phyloP scores from a whole-genome alignment of 2,797 vertebrate species.

The Molossus alvarezi region DNA sequence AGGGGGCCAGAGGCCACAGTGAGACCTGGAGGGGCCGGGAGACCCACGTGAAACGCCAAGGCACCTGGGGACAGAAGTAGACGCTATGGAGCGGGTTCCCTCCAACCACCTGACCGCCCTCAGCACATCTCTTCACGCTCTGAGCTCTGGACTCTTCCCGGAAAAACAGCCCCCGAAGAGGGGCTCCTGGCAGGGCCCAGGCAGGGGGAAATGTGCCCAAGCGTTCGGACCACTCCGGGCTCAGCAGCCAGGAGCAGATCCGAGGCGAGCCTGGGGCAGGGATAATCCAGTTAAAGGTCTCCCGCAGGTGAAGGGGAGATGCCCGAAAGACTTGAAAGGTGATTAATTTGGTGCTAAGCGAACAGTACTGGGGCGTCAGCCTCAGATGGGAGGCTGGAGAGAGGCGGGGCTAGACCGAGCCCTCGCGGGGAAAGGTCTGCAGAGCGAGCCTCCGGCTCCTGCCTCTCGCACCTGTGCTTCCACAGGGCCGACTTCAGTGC shows the following conservation, averaged over 20 bases:
- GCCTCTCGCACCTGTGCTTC: too few relatives aligned
- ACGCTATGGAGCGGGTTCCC: rapidly evolving
- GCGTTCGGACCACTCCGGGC: neutral
- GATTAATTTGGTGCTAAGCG: neutral
- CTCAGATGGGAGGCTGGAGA: neutral
- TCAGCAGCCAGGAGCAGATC: rapidly evolving
- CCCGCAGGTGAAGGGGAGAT: neutral
- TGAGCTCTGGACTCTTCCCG: too few relatives aligned
- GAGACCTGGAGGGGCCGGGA: rapidly evolving
- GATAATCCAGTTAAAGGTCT: neutral
- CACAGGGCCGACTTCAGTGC: too few relatives aligned
- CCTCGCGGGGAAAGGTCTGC: neutral
- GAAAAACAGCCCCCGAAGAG: too few relatives aligned
- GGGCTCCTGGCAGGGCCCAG: neutral
- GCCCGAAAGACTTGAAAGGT: neutral
- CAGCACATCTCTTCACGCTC: too few relatives aligned
- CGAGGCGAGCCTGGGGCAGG: neutral
- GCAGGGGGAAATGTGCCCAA: too few relatives aligned
- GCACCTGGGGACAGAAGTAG: rapidly evolving
- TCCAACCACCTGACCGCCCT: neutral
- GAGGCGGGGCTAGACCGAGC: neutral
- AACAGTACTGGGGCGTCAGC: neutral
- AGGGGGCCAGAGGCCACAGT: neutral
- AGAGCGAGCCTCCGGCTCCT: neutral
- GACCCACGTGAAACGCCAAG: rapidly evolving